Evolutionary conservation across 2,797 vertebrate genomes (phyloP), one percentile per base, ranked within the genome.

Genomic region (Loris lydekkerianus): DNA sequence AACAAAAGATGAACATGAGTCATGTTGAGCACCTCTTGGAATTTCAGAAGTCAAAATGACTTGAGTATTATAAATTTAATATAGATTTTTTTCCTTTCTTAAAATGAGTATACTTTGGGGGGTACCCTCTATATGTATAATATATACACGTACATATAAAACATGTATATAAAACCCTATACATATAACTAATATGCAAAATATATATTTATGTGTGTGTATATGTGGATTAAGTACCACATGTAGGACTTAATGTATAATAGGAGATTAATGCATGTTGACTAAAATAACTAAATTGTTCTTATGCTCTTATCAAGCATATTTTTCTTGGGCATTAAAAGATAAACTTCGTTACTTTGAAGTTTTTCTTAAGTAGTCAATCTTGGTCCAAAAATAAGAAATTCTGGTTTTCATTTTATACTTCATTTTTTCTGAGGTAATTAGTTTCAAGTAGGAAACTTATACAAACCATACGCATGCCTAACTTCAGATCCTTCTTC

Each of bases 401-500:
- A 60, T 67, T 80, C 10, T 80, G 18, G 6, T 86, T 83, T 92
- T 60, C 13, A 25, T 94, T 91, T 94, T 15, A 53, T 4, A 6
- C 56, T 56, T 53, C 1, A 67, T 60, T 56, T 14, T 93, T 85
- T 2, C 14, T 14, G 80, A 77, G 86, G 8, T 69, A 75, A 80
- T 86, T 92, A 61, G 10, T 83, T 93, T 93, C 53, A 70, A 46
- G 8, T 91, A 37, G 31, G 18, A 76, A 93, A 83, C 23, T 75
- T 69, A 43, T 29, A 56, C 8, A 95, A 72, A 49, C 29, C 25
- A 37, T 17, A 65, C 3, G 86, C 4, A 40, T 70, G 29, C 0
- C 37, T 97, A 46, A 86, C 3, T 86, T 92, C 67, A 88, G 25
- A 86, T 86, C 56, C 14, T 86, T 76, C 20, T 88, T 49, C 46